phyloP scores from a whole-genome alignment of 2,888 invertebrate genomes.

The Chrysomela aeneicollis region DNA sequence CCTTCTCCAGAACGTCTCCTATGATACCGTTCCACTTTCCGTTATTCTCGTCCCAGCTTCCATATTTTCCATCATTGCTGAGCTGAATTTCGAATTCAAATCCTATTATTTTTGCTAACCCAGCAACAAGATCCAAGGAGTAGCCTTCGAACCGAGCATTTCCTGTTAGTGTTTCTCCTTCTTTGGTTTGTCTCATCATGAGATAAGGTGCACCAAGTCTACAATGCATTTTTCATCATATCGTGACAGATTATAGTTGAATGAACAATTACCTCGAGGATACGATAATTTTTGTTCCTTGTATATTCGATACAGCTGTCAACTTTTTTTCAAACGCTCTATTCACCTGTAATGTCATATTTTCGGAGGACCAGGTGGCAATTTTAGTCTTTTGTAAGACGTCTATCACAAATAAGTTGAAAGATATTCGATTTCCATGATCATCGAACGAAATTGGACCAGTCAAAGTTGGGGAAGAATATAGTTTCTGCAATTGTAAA shows the following conservation, averaged over 20 bases:
- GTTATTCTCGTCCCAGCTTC: conserved; percentile 71
- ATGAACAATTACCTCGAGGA: conserved; percentile 19
- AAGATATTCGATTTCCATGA: conserved; percentile 25
- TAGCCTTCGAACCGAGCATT: conserved; percentile 87
- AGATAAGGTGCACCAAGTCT: conserved; percentile 80
- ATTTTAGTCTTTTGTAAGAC: conserved; percentile 22
- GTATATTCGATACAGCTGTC: conserved; percentile 24
- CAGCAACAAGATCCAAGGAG: conserved; percentile 83
- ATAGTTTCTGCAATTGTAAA: conserved; percentile 13
- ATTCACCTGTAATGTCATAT: conserved; percentile 20
- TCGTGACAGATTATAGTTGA: no score
- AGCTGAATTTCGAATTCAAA: conserved; percentile 65
- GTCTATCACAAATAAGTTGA: conserved; percentile 26
- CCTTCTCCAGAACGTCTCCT: conserved; percentile 76
- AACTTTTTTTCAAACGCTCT: conserved; percentile 18
- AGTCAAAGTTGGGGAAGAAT: conserved; percentile 15
- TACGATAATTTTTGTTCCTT: conserved; percentile 28
- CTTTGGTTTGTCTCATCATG: conserved; percentile 62
- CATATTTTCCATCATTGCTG: conserved; percentile 71
- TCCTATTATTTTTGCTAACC: conserved; percentile 44
- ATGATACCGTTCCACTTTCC: conserved; percentile 83
- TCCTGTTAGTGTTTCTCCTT: conserved; percentile 70
- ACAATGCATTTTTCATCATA: not conserved
- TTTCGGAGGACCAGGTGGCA: conserved; percentile 30
- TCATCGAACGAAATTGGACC: conserved; percentile 26